Evolutionary conservation across 2,888 invertebrate genomes (phyloP).

Genomic region (Dicranocentrus wangi): DNA sequence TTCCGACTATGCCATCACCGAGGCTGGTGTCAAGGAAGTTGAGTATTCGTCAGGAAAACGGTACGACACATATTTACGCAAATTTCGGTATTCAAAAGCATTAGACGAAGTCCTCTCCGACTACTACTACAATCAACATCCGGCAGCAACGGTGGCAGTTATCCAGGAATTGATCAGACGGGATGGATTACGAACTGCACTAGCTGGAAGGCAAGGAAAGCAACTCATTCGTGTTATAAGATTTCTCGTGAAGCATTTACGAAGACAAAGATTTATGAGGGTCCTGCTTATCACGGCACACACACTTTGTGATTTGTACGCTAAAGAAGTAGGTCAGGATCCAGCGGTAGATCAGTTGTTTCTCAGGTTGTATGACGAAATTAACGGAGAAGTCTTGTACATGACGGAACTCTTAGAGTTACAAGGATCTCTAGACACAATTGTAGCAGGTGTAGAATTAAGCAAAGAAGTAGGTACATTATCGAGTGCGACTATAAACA

Average conservation of each 20-base stretch:
- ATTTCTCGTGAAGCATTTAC: constrained; percentile 85
- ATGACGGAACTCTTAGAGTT: constrained; percentile 75
- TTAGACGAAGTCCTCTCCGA: constrained; percentile 82
- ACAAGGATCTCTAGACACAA: constrained; percentile 70
- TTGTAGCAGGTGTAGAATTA: constrained; percentile 52
- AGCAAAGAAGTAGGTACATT: not conserved
- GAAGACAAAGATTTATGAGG: constrained; percentile 84
- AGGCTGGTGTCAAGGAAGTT: constrained; percentile 67
- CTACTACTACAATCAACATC: constrained; percentile 80
- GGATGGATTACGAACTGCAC: constrained; percentile 84
- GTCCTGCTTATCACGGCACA: constrained; percentile 84
- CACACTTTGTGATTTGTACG: constrained; percentile 84
- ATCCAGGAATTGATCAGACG: constrained; percentile 90
- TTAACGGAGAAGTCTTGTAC: constrained; percentile 80
- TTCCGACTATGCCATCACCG: constrained; percentile 69
- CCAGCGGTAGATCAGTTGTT: constrained; percentile 80
- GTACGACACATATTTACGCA: constrained; percentile 83
- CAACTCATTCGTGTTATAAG: constrained; percentile 81
- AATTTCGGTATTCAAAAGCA: constrained; percentile 88
- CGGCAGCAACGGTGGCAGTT: constrained; percentile 86
- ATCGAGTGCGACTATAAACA: not conserved
- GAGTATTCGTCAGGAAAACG: constrained; percentile 74
- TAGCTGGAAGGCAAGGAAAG: constrained; percentile 83
- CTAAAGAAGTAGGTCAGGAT: constrained; percentile 80
- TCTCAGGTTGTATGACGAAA: constrained; percentile 78